phyloP scores from a whole-genome alignment of 2,888 invertebrate species.

The Pediacus dermestoides region DNA sequence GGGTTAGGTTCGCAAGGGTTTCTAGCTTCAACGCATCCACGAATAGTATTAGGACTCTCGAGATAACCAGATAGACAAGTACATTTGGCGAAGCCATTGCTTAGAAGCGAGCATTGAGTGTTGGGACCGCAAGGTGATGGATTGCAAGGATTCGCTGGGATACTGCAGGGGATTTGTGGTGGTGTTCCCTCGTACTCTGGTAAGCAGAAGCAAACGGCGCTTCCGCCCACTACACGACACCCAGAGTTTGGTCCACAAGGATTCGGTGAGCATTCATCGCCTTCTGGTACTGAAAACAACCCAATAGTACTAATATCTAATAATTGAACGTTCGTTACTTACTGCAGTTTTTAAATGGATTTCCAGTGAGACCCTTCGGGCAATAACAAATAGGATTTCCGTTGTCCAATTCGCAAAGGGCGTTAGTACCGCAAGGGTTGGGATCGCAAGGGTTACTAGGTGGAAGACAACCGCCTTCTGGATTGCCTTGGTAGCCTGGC shows the following conservation, averaged over 20 bases:
- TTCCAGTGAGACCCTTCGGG: slow-evolving; percentile 84
- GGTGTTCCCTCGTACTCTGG: slow-evolving; percentile 85
- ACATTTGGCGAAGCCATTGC: slow-evolving; percentile 82
- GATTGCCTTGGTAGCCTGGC: slow-evolving; percentile 76
- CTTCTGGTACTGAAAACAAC: slow-evolving; percentile 75
- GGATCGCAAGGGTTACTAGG: slow-evolving; percentile 77
- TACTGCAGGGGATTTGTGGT: slow-evolving; percentile 64
- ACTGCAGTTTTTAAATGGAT: slow-evolving; percentile 89
- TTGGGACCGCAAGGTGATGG: slow-evolving; percentile 86
- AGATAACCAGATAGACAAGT: slow-evolving; percentile 79
- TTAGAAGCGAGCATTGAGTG: slow-evolving; percentile 74
- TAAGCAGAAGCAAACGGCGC: slow-evolving; percentile 81
- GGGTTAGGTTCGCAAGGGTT: slow-evolving; percentile 82
- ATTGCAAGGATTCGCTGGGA: slow-evolving; percentile 76
- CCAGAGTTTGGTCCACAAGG: slow-evolving; percentile 82
- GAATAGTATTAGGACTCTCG: slow-evolving; percentile 82
- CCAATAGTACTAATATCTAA: slow-evolving; percentile 4
- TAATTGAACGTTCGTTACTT: slow-evolving; percentile 52
- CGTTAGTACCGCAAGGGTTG: slow-evolving; percentile 84
- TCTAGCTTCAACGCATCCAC: slow-evolving; percentile 75
- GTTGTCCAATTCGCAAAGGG: slow-evolving; percentile 78
- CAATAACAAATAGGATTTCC: slow-evolving; percentile 87
- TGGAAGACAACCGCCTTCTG: slow-evolving; percentile 65
- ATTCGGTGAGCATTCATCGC: slow-evolving; percentile 77
- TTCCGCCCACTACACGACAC: slow-evolving; percentile 70